Evolutionary conservation across 2,797 vertebrate species (phyloP).

Genomic region (Muscicapa comitata): DNA sequence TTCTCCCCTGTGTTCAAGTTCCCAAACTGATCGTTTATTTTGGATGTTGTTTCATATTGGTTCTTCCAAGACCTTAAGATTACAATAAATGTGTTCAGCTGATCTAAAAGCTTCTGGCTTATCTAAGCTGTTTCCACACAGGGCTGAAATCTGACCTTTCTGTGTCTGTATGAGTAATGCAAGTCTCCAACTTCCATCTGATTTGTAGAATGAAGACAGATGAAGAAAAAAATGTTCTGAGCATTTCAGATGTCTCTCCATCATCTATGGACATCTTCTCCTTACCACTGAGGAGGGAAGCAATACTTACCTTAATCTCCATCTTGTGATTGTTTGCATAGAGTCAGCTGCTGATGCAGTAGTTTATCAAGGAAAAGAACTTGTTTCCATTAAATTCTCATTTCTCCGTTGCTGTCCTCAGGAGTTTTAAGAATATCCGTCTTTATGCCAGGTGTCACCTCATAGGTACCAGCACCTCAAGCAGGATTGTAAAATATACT

Average conservation of each 20-base stretch:
- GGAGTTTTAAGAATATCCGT: not conserved
- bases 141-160: conserved; percentile 25
- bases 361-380: not conserved
- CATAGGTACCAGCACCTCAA: not conserved
- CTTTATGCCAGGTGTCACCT: not conserved
- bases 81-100: not conserved
- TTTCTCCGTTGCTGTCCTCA: not conserved
- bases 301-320: not conserved
- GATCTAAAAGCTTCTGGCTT: not conserved
- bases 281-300: not conserved
- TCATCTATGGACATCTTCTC: not conserved
- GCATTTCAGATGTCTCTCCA: not conserved
- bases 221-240: not conserved
- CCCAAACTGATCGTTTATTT: not conserved
- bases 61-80: not conserved
- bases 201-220: not conserved
- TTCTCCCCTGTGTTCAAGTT: not conserved
- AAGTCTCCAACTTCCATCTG: not conserved
- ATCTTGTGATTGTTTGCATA: not conserved
- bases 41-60: not conserved
- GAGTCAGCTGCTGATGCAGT: not conserved
- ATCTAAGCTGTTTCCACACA: not conserved
- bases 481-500: not conserved
- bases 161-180: not conserved
- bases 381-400: not conserved